These are phyloP conservation scores for Xerus rutilus DNA, from an alignment of 2,797 vertebrate genomes.

Conservation along the genomic window DNA sequence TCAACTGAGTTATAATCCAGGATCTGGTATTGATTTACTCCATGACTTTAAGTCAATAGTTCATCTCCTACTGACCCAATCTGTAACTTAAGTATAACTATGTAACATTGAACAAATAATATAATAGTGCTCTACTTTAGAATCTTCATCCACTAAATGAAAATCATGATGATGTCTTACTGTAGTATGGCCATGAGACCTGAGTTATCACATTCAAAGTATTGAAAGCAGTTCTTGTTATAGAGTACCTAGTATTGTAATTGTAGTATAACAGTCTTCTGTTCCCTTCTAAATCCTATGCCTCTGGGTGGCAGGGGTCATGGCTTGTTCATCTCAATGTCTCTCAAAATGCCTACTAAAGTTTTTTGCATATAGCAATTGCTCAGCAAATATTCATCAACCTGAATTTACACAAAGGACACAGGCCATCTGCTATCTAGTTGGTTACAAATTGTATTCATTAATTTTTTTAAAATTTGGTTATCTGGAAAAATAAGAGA, in stretches of 20 bases:
- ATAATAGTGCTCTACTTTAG: neutral
- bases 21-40: neutral
- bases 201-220: neutral
- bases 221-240: neutral
- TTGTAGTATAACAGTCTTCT: neutral
- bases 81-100: neutral
- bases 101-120: neutral
- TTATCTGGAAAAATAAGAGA: constrained; percentile 62
- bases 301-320: neutral
- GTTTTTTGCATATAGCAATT: neutral
- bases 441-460: neutral
- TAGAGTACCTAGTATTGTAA: neutral
- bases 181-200: neutral
- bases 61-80: neutral
- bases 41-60: neutral
- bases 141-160: constrained; percentile 31
- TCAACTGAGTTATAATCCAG: neutral
- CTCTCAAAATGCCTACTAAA: constrained; percentile 13
- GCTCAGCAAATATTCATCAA: constrained; percentile 26
- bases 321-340: neutral
- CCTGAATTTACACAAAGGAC: neutral
- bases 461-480: constrained; percentile 17
- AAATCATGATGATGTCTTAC: neutral
- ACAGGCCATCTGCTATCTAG: neutral
- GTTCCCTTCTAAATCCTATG: neutral